Base-by-base conservation (phyloP, 2,797 vertebrate genomes). In the Dendrocincla tyrannina region DNA sequence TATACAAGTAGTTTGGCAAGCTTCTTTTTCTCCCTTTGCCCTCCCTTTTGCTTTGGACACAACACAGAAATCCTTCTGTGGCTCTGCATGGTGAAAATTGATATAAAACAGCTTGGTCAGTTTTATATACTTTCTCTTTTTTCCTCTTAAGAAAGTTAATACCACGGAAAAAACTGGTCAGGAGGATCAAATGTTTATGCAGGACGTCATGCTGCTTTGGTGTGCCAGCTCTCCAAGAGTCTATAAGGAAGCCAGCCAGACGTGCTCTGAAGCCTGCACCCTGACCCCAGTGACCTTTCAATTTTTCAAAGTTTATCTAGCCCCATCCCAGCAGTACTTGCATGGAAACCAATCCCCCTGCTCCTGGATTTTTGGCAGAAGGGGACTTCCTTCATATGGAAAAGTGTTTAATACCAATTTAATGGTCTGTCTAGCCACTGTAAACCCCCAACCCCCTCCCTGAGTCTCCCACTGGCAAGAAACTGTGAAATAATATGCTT, bases 241-340 rank as follows among this genome's bases (percentile, higher is more conserved):
- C 97, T 97, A 96, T 41, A 79, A 98, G 98, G 98, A 98, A 98
- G 97, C 96, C 70, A 97, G 97, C 97, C 98, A 98, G 98, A 98
- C 98, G 3, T 81, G 85, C 96, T 97, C 97, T 94, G 91, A 83
- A 96, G 95, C 97, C 98, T 97, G 98, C 89, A 92, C 96, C 92
- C 94, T 98, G 97, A 98, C 98, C 98, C 95, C 50, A 7, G 25
- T 44, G 97, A 98, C 98, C 98, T 95, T 89, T 93, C 85, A 81
- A 95, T 98, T 98, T 98, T 96, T 97, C 97, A 97, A 86, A 96
- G 95, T 97, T 97, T 98, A 97, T 97, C 96, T 93, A 96, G 95
- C 95, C 89, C 95, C 95, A 97, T 97, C 96, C 87, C 90, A 92
- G 95, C 92, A 90, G 92, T 18, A 35, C 88, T 95, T 89, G 96